A percentile compares a stretch with the other conserved stretches of the same genome.
Conservation (phyloP, 2,888 invertebrate species). For the Adela reaumurella region DNA sequence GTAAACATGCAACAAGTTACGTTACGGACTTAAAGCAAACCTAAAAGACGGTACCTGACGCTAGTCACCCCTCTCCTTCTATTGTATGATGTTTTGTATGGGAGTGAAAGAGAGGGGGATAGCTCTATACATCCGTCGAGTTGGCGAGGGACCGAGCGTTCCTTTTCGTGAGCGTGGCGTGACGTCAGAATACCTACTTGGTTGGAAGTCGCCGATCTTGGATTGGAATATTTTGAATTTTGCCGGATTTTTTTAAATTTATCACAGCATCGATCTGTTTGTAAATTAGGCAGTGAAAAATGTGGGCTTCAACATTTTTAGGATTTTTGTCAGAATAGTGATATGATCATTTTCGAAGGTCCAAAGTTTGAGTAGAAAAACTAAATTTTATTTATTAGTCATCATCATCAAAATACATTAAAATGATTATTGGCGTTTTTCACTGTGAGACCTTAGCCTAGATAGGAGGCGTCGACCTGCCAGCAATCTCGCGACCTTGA, state of each 20-base stretch:
- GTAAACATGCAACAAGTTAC: not conserved
- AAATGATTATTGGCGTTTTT: no score
- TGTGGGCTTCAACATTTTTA: no score
- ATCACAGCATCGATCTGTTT: no score
- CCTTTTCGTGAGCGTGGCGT: not conserved
- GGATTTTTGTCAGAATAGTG: no score
- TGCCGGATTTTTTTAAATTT: no score
- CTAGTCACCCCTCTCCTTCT: not conserved
- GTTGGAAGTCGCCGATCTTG: no score
- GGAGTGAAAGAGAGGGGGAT: not conserved
- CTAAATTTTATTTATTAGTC: no score
- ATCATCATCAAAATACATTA: no score
- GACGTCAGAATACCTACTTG: not conserved
- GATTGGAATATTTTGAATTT: no score
- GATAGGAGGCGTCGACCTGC: not conserved
- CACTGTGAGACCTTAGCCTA: not conserved
- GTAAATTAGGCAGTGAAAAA: no score
- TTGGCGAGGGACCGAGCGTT: not conserved
- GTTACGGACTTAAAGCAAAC: not conserved
- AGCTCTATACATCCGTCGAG: not conserved
- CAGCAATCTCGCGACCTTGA: not conserved
- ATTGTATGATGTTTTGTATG: not conserved
- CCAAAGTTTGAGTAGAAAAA: no score
- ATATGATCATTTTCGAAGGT: no score
- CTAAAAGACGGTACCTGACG: not conserved